Evolutionary conservation across 2,888 invertebrate genomes (phyloP).

Genomic region (Latrodectus elegans): DNA sequence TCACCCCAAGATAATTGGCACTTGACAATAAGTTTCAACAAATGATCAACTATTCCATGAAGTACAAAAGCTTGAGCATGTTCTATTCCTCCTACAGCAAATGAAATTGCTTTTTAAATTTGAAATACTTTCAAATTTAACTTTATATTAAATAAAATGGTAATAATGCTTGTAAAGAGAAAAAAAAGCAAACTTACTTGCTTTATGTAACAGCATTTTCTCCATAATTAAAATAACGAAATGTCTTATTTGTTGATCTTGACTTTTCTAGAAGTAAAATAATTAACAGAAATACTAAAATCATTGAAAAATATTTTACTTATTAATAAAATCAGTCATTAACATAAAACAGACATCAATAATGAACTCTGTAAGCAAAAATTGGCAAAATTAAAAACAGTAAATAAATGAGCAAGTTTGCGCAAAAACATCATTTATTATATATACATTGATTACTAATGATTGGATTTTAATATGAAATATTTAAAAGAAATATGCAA

Average conservation of each 20-base stretch:
- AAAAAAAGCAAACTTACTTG: conserved; percentile 26
- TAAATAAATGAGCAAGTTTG: too few species aligned
- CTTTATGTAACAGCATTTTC: conserved; percentile 59
- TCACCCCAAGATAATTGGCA: conserved; percentile 61
- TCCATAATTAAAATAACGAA: conserved; percentile 61
- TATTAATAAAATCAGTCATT: too few species aligned
- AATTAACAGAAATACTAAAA: not conserved
- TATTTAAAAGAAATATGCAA: too few species aligned
- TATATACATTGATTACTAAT: too few species aligned
- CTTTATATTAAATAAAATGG: too few species aligned
- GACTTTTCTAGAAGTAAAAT: conserved; percentile 50
- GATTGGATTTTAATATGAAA: too few species aligned
- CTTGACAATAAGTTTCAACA: conserved; percentile 61
- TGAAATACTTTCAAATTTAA: too few species aligned
- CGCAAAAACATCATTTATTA: too few species aligned
- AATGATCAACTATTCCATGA: conserved; percentile 53
- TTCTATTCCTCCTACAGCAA: conserved; percentile 42
- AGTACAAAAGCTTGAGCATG: conserved; percentile 57
- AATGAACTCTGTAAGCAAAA: too few species aligned
- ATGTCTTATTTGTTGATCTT: conserved; percentile 62
- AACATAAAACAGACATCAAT: too few species aligned
- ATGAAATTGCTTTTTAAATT: not conserved
- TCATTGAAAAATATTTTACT: not conserved
- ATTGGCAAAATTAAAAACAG: too few species aligned
- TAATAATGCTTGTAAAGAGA: not conserved